A percentile compares a stretch with the other conserved stretches of the same genome.
These are phyloP conservation scores for Yponomeuta sedellus DNA, from an alignment of 2,888 invertebrate species.

Conservation along the genomic window DNA sequence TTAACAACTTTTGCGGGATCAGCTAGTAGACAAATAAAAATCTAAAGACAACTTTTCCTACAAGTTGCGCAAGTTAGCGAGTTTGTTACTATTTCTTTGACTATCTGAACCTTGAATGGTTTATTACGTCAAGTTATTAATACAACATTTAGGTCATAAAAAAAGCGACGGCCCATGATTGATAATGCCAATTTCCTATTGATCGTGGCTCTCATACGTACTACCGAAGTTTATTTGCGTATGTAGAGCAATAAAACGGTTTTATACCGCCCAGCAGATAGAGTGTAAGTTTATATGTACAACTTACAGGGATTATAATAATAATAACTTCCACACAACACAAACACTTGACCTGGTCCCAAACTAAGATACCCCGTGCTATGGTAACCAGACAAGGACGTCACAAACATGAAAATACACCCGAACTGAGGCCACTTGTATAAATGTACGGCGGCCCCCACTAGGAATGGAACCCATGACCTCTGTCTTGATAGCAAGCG, in stretches of 20 bases:
- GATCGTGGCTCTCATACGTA: background rate
- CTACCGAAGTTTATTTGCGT: background rate
- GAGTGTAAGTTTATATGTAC: background rate
- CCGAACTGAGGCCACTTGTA: no score
- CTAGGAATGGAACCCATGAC: no score
- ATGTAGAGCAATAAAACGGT: background rate
- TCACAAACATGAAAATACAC: no score
- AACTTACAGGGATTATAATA: no score
- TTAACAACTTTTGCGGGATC: no score
- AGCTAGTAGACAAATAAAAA: no score
- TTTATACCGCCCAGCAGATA: background rate
- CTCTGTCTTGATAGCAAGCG: no score
- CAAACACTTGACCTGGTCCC: no score
- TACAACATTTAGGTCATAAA: background rate
- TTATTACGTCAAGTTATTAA: background rate
- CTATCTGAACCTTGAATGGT: background rate
- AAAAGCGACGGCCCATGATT: background rate
- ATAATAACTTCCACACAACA: no score
- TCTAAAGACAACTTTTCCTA: background rate
- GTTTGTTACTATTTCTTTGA: background rate
- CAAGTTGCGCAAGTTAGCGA: background rate
- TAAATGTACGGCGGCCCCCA: no score
- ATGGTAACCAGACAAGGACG: no score
- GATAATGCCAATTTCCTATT: background rate
- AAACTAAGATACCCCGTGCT: no score